Percentiles rank a stretch among this genome's conserved stretches.
Evolutionary conservation across 2,888 invertebrate species (phyloP).

Genomic region (Mythimna loreyi): DNA sequence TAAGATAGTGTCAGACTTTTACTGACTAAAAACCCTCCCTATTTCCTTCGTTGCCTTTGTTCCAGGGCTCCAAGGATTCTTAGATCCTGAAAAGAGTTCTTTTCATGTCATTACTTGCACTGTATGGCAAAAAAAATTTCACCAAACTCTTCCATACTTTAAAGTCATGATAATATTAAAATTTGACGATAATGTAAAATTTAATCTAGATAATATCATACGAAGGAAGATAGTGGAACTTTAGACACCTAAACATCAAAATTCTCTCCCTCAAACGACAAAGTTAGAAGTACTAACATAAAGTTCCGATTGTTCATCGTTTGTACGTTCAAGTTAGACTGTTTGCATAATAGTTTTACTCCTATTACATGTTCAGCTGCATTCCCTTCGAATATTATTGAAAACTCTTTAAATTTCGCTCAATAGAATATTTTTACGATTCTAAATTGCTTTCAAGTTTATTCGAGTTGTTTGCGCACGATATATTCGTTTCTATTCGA

Average conservation of each 20-base stretch:
- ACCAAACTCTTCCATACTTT: too few species aligned
- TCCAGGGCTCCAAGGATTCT: too few species aligned
- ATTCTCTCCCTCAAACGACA: conserved; percentile 67
- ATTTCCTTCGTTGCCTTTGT: too few species aligned
- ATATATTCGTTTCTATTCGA: conserved; percentile 52
- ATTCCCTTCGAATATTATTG: conserved; percentile 76
- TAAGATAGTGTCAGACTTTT: too few species aligned
- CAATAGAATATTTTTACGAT: conserved; percentile 74
- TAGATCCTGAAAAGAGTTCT: not conserved
- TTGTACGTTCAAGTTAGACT: conserved; percentile 75
- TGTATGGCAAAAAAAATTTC: not conserved
- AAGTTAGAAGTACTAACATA: conserved; percentile 76
- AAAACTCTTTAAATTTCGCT: conserved; percentile 72
- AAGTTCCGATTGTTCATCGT: conserved; percentile 79
- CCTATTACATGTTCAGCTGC: conserved; percentile 77
- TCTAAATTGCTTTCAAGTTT: conserved; percentile 54
- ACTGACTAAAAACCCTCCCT: too few species aligned
- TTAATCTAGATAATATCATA: conserved; percentile 41
- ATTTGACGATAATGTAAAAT: conserved; percentile 20
- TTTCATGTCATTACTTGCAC: not conserved
- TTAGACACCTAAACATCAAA: conserved; percentile 65
- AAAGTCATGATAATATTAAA: not conserved
- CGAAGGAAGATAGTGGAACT: conserved; percentile 42
- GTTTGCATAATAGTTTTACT: conserved; percentile 87
- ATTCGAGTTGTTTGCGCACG: conserved; percentile 49